A percentile compares a stretch with the other conserved stretches of the same genome.
phyloP scores from a whole-genome alignment of 2,888 invertebrate species.

The Anticlea derivata region DNA sequence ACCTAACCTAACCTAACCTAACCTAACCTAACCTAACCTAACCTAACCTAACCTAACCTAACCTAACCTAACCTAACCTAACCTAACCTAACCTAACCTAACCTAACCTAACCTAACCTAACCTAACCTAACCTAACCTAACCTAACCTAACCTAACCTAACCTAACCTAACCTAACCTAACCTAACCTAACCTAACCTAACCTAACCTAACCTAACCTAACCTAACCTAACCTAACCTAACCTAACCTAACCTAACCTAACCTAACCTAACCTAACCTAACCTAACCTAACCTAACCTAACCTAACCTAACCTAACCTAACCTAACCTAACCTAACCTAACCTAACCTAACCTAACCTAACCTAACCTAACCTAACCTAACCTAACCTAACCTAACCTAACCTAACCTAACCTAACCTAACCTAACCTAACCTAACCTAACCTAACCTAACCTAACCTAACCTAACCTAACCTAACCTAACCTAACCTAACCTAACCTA shows the following conservation, averaged over 20 bases:
- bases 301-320: constrained; percentile 30
- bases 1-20: constrained; percentile 19
- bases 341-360: constrained; percentile 40
- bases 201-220: constrained; percentile 31
- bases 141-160: constrained; percentile 31
- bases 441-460: constrained; percentile 39
- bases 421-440: constrained; percentile 39
- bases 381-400: constrained; percentile 37
- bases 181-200: constrained; percentile 21
- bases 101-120: constrained; percentile 41
- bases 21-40: constrained; percentile 25
- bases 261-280: constrained; percentile 31
- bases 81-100: constrained; percentile 37
- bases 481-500: constrained; percentile 31
- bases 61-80: constrained; percentile 20
- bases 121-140: constrained; percentile 36
- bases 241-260: constrained; percentile 35
- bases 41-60: constrained; percentile 28
- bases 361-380: constrained; percentile 36
- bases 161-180: constrained; percentile 25
- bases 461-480: constrained; percentile 36
- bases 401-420: constrained; percentile 38
- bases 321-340: constrained; percentile 33
- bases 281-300: constrained; percentile 34
- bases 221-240: constrained; percentile 33